Evolutionary conservation across 1,140 invertebrate species (phyloP), one percentile per base, ranked within the genome.

Genomic region (Ceratitis capitata): DNA sequence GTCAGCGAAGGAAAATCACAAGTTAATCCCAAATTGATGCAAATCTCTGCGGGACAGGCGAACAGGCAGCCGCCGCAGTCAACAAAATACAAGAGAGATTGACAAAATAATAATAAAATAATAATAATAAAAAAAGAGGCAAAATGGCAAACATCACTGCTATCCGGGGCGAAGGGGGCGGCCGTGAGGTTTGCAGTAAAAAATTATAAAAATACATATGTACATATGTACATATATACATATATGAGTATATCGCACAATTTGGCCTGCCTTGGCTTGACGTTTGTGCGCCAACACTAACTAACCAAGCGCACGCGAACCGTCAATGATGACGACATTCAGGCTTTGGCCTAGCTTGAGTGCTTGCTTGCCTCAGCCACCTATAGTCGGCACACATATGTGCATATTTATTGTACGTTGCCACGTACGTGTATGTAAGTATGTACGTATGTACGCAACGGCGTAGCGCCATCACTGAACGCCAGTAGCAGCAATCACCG

Each of bases 21-120:
- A 78, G 69, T 78, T 78, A 78, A 78, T 78, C 39, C 69, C 69
- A 78, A 78, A 78, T 78, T 78, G 69, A 78, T 78, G 39, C 39
- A 78, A 78, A 78, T 78, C 69, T 78, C 69, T 78, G 69, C 69
- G 69, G 39, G 69, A 78, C 69, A 45, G 69, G 69, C 39, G 39
- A 26, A 78, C 69, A 78, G 39, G 69, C 69, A 78, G 69, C 16
- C 69, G n/a, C n/a, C 69, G n/a, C n/a, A 78, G 35, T 26, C n/a
- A 69, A 45, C 69, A 45, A 45, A 78, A 78, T 45, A 45, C 32
- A 45, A 7, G 69, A 7, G 69, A 69, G 61, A 14, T 69, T 35
- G 61, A 19, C 26, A 35, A 69, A 69, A 69, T 35, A 9, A 56
- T n/a, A 56, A 56, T n/a, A 56, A n/a, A n/a, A n/a, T n/a, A n/a